phyloP scores from a whole-genome alignment of 2,888 invertebrate genomes.

The Agonum fuliginosum region DNA sequence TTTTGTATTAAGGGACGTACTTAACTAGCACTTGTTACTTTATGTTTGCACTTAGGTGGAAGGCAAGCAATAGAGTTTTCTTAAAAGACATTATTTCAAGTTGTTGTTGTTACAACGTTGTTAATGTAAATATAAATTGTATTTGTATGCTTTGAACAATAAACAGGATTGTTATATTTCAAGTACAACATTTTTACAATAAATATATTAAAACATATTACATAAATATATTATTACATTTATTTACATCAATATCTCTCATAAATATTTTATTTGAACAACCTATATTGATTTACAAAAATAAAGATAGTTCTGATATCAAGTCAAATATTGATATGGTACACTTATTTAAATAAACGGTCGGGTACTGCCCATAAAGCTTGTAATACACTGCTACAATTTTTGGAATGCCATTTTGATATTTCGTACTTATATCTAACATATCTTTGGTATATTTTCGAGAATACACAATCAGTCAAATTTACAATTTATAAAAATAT shows the following conservation, averaged over 20 bases:
- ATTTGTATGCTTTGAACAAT: conserved; percentile 54
- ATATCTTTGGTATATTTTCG: no score
- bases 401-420: no score
- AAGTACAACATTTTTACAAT: conserved; percentile 17
- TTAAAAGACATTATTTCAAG: background rate
- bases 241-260: background rate
- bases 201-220: conserved; percentile 7
- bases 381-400: no score
- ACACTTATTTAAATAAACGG: no score
- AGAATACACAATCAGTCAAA: no score
- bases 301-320: no score
- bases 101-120: conserved; percentile 45
- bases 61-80: background rate
- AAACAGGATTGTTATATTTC: conserved; percentile 48
- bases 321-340: no score
- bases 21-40: conserved; percentile 17
- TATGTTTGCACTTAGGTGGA: background rate
- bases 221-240: background rate
- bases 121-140: conserved; percentile 42
- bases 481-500: no score
- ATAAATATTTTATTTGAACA: no score
- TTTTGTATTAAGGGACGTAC: background rate
- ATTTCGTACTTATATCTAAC: no score
- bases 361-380: no score
- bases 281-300: no score